Evolutionary conservation across 2,113 vertebrate genomes (phyloP).

Genomic region (Silurus glanis): DNA sequence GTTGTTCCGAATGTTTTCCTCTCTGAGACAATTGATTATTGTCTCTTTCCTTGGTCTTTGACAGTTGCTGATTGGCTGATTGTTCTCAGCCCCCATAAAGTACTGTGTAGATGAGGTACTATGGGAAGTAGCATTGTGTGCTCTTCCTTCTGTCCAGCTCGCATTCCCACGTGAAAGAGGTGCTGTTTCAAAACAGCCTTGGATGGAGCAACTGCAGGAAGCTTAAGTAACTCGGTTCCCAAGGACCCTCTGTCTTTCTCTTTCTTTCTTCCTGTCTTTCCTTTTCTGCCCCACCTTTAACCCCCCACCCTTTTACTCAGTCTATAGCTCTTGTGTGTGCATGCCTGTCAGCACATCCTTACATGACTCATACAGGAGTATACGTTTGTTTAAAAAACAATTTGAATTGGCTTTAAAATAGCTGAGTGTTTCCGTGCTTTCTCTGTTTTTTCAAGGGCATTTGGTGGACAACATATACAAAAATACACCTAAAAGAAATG

Average conservation of each 20-base stretch:
- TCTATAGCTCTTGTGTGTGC: constrained; percentile 62
- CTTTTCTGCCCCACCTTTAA: constrained; percentile 25
- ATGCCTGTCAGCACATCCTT: constrained; percentile 60
- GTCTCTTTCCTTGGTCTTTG: constrained; percentile 80
- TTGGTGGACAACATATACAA: background rate
- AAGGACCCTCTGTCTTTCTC: constrained; percentile 66
- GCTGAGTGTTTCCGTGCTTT: constrained; percentile 33
- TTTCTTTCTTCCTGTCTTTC: constrained; percentile 33
- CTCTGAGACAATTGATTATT: constrained; percentile 90
- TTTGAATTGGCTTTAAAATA: constrained; percentile 9
- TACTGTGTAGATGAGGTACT: constrained; percentile 84
- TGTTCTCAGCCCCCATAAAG: constrained; percentile 86
- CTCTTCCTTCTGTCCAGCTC: constrained; percentile 88
- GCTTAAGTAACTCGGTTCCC: constrained; percentile 76
- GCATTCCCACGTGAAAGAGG: constrained; percentile 98
- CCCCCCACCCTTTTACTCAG: constrained; percentile 57
- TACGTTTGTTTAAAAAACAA: constrained; percentile 22
- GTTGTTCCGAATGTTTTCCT: constrained; percentile 70
- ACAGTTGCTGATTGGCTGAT: constrained; percentile 97
- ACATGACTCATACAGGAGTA: constrained; percentile 10
- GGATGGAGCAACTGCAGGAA: constrained; percentile 78
- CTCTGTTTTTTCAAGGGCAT: constrained; percentile 8
- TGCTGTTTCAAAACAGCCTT: constrained; percentile 78
- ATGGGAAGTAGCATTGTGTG: constrained; percentile 98
- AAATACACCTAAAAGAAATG: background rate